These are phyloP conservation scores for Netelia melanura DNA, from an alignment of 2,888 invertebrate species.

Conservation along the genomic window DNA sequence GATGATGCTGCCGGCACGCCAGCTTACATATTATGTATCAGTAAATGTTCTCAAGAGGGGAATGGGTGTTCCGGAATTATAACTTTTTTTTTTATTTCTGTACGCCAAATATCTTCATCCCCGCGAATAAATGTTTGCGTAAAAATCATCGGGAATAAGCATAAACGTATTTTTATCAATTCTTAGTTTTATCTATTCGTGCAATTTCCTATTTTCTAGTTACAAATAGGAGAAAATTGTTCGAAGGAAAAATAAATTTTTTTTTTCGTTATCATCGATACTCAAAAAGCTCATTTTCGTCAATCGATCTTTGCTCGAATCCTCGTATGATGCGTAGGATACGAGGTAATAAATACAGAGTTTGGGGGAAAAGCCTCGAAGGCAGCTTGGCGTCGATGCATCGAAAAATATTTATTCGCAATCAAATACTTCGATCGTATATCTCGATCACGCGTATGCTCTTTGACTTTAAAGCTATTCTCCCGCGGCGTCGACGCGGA, in stretches of 20 bases:
- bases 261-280: not conserved
- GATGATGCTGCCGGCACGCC: conserved; percentile 44
- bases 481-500: not conserved
- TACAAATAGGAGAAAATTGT: too few species aligned
- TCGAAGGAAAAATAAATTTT: not conserved
- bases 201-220: too few species aligned
- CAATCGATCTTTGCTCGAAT: too few species aligned
- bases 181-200: too few species aligned
- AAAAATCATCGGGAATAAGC: too few species aligned
- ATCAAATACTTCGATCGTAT: not conserved
- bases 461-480: not conserved
- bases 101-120: too few species aligned
- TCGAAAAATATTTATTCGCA: not conserved
- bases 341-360: not conserved
- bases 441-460: conserved; percentile 2
- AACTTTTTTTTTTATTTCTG: too few species aligned
- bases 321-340: too few species aligned
- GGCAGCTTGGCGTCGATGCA: not conserved
- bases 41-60: conserved; percentile 21
- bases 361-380: not conserved
- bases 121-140: too few species aligned
- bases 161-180: too few species aligned
- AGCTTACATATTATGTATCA: conserved; percentile 19
- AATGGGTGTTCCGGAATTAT: not conserved
- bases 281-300: too few species aligned